Evolutionary conservation across 2,888 invertebrate species (phyloP), one percentile per base, ranked within the genome.

Genomic region (Melolontha melolontha): DNA sequence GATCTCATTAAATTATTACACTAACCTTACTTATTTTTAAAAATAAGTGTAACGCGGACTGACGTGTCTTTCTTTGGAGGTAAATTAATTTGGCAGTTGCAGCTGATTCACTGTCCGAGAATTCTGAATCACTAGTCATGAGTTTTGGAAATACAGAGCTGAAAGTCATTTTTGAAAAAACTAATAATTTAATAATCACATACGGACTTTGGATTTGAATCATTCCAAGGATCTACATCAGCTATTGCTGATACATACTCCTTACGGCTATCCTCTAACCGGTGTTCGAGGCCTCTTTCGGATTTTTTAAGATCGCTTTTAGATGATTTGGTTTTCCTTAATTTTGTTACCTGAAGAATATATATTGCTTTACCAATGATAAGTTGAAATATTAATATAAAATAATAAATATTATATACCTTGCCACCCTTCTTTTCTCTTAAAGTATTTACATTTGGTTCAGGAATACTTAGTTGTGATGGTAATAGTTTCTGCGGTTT

Each of bases 81-180:
- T 77, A 75, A 10, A 62, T 62, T 5, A 79, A 51, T 73, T 79
- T 81, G 0, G 76, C 79, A 2, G 72, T 73, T 68, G 78, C 79
- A 16, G 84, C 85, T 64, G 82, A 85, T 77, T 90, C 90, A 0
- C 86, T 82, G 79, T 91, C 90, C 0, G 90, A 90, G 80, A 88
- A 86, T 77, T 91, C 91, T 0, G 91, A 91, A 75, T 91, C 91
- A 74, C 90, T 90, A 0, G 89, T 89, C 74, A 86, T 77, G 2
- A 64, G n/a, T 41, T 47, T 63, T 0, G 44, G 6, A 44, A 44
- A 14, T 11, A 5, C 14, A 7, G 40, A 44, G 22, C 63, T 67
- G 16, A 11, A 44, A 62, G 11, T 27, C 14, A 7, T 40, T 12
- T 11, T 7, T 40, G 40, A 14, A 8, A 55, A 10, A 12, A 16